These are phyloP conservation scores for Lophotriccus pileatus DNA, from an alignment of 2,797 vertebrate species.

Conservation along the genomic window DNA sequence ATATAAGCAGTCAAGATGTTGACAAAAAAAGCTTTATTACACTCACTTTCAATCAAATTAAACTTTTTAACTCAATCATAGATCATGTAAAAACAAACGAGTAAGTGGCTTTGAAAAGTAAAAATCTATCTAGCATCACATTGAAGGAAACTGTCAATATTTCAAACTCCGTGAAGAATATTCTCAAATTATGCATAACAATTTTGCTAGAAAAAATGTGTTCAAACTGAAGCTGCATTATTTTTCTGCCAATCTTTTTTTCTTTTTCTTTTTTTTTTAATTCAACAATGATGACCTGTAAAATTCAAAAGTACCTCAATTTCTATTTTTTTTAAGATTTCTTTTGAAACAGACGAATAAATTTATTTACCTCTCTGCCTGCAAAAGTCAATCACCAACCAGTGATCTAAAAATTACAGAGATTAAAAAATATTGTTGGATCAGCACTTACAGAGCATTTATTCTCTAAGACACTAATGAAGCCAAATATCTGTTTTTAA, in stretches of 20 bases:
- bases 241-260: neutral
- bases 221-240: neutral
- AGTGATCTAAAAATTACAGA: neutral
- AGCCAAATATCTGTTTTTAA: neutral
- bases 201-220: neutral
- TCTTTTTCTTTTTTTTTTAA: neutral
- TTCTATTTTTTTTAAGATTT: neutral
- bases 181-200: neutral
- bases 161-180: neutral
- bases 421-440: neutral
- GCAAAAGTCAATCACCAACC: neutral
- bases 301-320: neutral
- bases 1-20: slow-evolving; percentile 7
- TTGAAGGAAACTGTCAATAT: neutral
- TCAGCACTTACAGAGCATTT: neutral
- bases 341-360: neutral
- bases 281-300: neutral
- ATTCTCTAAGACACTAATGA: neutral
- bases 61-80: neutral
- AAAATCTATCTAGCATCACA: neutral
- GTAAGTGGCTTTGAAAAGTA: neutral
- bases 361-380: neutral
- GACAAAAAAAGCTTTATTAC: neutral
- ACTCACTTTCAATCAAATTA: neutral
- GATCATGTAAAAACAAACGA: neutral